Evolutionary conservation across 1,140 invertebrate genomes (phyloP).

Genomic region (Diorhabda sublineata): DNA sequence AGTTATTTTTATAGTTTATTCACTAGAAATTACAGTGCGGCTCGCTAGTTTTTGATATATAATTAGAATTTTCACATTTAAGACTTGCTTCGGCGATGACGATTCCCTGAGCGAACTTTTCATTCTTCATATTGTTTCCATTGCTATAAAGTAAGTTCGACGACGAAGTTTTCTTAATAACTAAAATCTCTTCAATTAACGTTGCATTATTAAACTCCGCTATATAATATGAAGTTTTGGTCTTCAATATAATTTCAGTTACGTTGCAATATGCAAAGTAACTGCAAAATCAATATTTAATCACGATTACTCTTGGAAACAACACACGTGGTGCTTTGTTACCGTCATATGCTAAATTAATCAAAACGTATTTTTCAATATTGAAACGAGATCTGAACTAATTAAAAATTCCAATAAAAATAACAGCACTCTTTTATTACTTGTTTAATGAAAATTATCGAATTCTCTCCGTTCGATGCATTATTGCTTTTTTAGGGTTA

Average conservation of each 20-base stretch:
- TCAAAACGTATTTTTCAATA: constrained; percentile 39
- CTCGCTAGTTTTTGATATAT: too few species aligned
- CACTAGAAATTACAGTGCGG: too few species aligned
- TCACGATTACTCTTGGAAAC: constrained; percentile 36
- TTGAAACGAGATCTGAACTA: constrained; percentile 34
- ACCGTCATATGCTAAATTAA: constrained; percentile 38
- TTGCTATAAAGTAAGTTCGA: too few species aligned
- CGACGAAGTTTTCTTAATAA: not conserved
- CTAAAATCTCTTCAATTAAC: not conserved
- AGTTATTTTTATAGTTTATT: too few species aligned
- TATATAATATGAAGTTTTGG: not conserved
- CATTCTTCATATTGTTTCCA: too few species aligned
- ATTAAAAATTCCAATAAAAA: constrained; percentile 40
- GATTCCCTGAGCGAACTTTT: too few species aligned
- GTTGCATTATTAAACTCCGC: not conserved
- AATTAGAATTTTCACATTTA: too few species aligned
- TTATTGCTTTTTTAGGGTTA: constrained; percentile 16
- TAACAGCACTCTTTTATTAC: constrained; percentile 36
- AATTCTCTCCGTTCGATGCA: constrained; percentile 20
- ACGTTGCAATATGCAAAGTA: constrained; percentile 31
- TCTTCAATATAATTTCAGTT: constrained; percentile 3
- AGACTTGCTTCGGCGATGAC: too few species aligned
- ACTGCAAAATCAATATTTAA: constrained; percentile 40
- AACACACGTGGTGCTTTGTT: constrained; percentile 36
- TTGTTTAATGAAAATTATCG: constrained; percentile 31